phyloP scores from a whole-genome alignment of 2,888 invertebrate species.

The Choreutis nemorana region DNA sequence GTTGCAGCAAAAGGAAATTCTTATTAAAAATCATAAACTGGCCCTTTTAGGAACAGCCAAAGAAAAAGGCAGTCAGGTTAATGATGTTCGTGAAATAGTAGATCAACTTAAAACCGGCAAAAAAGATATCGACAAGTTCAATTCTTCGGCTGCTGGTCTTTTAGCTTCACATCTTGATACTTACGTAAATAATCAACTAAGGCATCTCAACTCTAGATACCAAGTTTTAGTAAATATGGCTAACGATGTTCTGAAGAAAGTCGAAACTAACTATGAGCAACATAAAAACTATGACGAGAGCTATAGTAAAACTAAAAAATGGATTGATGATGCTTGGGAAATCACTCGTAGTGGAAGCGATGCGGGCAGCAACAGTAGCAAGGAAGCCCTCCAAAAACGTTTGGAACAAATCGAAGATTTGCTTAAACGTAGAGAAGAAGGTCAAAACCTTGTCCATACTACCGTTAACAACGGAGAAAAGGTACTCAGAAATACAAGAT shows the following conservation, averaged over 20 bases:
- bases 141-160: constrained; percentile 78
- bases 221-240: constrained; percentile 89
- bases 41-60: constrained; percentile 79
- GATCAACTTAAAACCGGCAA: constrained; percentile 79
- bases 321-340: constrained; percentile 89
- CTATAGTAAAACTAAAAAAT: constrained; percentile 77
- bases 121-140: constrained; percentile 83
- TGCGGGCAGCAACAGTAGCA: constrained; percentile 78
- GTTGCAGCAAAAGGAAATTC: constrained; percentile 90
- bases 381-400: constrained; percentile 83
- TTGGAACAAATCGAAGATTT: constrained; percentile 83
- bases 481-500: constrained; percentile 84
- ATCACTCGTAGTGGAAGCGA: constrained; percentile 83
- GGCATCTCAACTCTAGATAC: constrained; percentile 86
- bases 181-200: constrained; percentile 86
- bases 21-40: constrained; percentile 89
- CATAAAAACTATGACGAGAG: constrained; percentile 83
- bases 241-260: constrained; percentile 89
- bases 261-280: constrained; percentile 87
- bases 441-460: constrained; percentile 85
- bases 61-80: constrained; percentile 87
- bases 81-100: constrained; percentile 80
- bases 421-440: constrained; percentile 82
- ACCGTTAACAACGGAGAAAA: constrained; percentile 92
- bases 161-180: constrained; percentile 85